A percentile compares a stretch with the other conserved stretches of the same genome.
Evolutionary conservation across 2,797 vertebrate species (phyloP).

Genomic region (Platyrinchus mystaceus): DNA sequence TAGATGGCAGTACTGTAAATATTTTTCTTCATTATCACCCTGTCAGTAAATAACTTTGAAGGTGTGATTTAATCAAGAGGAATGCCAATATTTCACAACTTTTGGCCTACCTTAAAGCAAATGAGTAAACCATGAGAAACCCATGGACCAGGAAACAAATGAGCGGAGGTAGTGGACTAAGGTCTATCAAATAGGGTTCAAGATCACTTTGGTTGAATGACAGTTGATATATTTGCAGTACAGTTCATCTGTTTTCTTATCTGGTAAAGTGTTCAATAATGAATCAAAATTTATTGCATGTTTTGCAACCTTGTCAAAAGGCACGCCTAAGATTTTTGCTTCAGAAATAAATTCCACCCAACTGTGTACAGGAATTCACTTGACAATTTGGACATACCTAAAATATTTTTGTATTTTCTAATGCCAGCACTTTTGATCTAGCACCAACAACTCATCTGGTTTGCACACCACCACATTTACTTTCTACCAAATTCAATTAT

Average conservation of each 20-base stretch:
- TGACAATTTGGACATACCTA: not conserved
- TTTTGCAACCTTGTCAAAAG: slow-evolving; percentile 50
- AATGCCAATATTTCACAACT: slow-evolving; percentile 50
- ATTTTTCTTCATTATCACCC: slow-evolving; percentile 62
- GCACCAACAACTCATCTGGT: not conserved
- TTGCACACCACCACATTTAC: not conserved
- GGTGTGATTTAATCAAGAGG: slow-evolving; percentile 53
- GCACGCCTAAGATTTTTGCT: slow-evolving; percentile 45
- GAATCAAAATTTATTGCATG: slow-evolving; percentile 58
- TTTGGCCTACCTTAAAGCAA: slow-evolving; percentile 18
- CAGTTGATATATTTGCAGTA: slow-evolving; percentile 6
- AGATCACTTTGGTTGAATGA: slow-evolving; percentile 5
- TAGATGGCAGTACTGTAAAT: slow-evolving; percentile 55
- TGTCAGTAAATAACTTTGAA: slow-evolving; percentile 62
- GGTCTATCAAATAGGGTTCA: slow-evolving; percentile 19
- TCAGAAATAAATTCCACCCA: slow-evolving; percentile 32
- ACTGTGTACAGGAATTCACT: slow-evolving; percentile 9
- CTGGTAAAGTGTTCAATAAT: slow-evolving; percentile 50
- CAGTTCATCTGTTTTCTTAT: slow-evolving; percentile 55
- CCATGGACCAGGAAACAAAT: slow-evolving; percentile 4
- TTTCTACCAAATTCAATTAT: not conserved
- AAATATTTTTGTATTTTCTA: slow-evolving; percentile 22
- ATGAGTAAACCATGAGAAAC: not conserved
- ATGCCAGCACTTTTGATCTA: not conserved
- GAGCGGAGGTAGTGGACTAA: slow-evolving; percentile 12